A percentile compares a stretch with the other conserved stretches of the same genome.
These are phyloP conservation scores for Muscicapa adusta DNA, from an alignment of 2,113 vertebrate species.

Conservation along the genomic window DNA sequence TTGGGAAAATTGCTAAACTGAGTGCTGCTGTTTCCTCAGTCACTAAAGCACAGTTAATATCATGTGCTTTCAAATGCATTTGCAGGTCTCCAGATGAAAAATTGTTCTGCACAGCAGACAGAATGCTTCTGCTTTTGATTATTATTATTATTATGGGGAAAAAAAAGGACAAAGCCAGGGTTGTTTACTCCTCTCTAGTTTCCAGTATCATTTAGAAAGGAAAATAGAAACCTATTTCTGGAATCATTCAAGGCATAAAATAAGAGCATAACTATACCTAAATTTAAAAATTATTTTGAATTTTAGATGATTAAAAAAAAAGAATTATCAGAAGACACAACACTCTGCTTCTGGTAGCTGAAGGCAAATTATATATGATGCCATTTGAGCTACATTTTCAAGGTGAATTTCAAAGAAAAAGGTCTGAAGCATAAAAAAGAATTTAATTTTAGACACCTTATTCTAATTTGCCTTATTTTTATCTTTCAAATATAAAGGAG, in stretches of 20 bases:
- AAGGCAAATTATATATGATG: neutral
- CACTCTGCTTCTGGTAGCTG: neutral
- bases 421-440: neutral
- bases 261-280: neutral
- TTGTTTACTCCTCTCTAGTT: neutral
- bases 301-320: neutral
- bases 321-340: neutral
- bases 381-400: neutral
- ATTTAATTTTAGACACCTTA: neutral
- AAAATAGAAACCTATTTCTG: neutral
- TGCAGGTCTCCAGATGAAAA: neutral
- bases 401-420: neutral
- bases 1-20: neutral
- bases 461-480: neutral
- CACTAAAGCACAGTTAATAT: neutral
- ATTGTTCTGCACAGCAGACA: neutral
- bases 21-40: neutral
- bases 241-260: neutral
- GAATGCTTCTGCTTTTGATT: neutral
- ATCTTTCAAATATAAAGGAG: neutral
- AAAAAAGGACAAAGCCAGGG: neutral
- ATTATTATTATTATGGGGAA: neutral
- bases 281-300: neutral
- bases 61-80: neutral
- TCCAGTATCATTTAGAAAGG: neutral